Evolutionary conservation across 1,140 invertebrate species (phyloP).

Genomic region (Sitobion miscanthi): DNA sequence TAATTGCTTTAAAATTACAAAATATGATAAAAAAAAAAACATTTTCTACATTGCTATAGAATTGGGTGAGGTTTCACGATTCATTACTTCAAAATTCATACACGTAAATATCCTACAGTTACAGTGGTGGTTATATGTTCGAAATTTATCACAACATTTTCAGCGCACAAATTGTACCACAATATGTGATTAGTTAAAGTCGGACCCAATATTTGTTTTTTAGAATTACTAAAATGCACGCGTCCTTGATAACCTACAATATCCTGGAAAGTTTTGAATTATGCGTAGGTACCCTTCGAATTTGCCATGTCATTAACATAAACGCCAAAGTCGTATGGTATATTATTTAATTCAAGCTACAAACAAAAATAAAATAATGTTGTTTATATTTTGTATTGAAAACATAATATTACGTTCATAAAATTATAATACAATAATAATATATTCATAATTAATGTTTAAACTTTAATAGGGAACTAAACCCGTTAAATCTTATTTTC

Average conservation of each 20-base stretch:
- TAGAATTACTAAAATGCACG: neutral
- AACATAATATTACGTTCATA: neutral
- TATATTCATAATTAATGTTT: neutral
- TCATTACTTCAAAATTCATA: neutral
- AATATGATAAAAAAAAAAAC: neutral
- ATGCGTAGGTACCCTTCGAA: neutral
- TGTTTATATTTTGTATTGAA: neutral
- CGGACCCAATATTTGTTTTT: neutral
- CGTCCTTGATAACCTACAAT: neutral
- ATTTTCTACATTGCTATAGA: neutral
- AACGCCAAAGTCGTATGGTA: neutral
- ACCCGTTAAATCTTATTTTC: neutral
- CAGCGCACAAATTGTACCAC: neutral
- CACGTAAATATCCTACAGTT: neutral
- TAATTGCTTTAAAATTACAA: neutral
- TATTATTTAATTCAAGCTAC: neutral
- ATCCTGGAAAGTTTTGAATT: neutral
- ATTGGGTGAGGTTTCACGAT: neutral
- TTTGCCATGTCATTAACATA: neutral
- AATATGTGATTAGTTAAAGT: neutral
- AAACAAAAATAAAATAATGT: neutral
- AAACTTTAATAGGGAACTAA: neutral
- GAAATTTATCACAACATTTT: neutral
- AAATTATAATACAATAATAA: neutral
- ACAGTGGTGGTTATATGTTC: neutral